Base-by-base conservation (phyloP, 2,113 vertebrate species). In the Cyphomyrus plagiostoma region DNA sequence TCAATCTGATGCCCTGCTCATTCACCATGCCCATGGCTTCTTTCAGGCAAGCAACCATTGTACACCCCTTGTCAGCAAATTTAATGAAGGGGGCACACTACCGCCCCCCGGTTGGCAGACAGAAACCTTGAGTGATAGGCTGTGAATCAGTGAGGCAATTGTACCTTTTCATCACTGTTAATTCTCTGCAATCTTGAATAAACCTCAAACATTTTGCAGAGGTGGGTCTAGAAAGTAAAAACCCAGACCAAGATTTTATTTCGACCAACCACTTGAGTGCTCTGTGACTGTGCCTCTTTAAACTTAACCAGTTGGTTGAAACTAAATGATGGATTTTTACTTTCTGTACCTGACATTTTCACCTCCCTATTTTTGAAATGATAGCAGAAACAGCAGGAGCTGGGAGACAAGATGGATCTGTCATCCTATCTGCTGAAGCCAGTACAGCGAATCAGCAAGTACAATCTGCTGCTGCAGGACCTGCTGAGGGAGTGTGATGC, bases 401-500 rank as follows among this genome's bases (percentile, higher is more conserved):
- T 96, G 46, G 91, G 92, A 4, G 95, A 96, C 90, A 95, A 94
- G 91, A 96, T 96, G 96, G 96, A 96, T 89, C 90, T 96, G 91
- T 95, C 94, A 50, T 96, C 96, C 0, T 96, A 96, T 90, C 92
- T 96, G 89, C 92, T 96, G 92, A 96, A 96, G 91, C 96, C 96
- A 0, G 95, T 96, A 82, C 96, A 96, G 92, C 93, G 96, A 89
- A 96, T 96, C 94, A 96, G 96, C 90, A 96, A 96, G 90, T 96
- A 96, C 95, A 94, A 95, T 70, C 92, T 96, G 62, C 94, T 96
- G 91, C 95, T 96, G 53, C 95, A 95, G 92, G 96, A 96, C 92
- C 93, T 96, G 93, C 89, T 94, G 91, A 92, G 91, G 26, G 95
- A 96, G 88, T 95, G 95, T 26, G 89, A 93, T 0, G 45, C 42